Conservation (phyloP, 2,797 vertebrate species). For the Ptychobarbus kaznakovi region DNA sequence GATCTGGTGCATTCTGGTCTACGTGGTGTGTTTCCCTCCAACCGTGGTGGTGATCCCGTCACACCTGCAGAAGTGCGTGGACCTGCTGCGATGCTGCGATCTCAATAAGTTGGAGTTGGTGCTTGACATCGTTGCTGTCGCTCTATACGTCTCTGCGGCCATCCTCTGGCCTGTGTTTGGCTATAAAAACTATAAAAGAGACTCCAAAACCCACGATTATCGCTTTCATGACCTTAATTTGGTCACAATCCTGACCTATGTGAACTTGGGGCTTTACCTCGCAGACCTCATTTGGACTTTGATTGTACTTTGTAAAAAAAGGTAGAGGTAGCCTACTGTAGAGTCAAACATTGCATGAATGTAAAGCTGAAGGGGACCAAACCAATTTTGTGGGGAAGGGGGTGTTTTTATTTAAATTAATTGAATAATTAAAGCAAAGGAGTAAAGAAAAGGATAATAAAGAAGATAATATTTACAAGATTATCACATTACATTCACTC, state of each 20-base stretch:
- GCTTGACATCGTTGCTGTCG: conserved; percentile 69
- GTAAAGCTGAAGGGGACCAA: too few relatives aligned
- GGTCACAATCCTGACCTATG: conserved; percentile 69
- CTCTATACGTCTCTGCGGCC: conserved; percentile 72
- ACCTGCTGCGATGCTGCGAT: conserved; percentile 59
- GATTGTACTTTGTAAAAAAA: conserved; percentile 45
- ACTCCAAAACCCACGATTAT: rapidly evolving
- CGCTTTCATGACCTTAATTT: conserved; percentile 63
- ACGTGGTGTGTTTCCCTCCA: conserved; percentile 75
- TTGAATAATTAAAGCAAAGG: background rate
- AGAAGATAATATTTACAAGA: background rate
- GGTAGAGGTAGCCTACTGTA: background rate
- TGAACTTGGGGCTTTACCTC: conserved; percentile 77
- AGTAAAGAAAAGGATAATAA: too few relatives aligned
- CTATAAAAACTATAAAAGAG: rapidly evolving
- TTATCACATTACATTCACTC: background rate
- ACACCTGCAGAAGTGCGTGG: conserved; percentile 73
- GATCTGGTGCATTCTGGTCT: conserved; percentile 74
- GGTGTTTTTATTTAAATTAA: background rate
- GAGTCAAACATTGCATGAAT: background rate
- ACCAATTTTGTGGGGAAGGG: background rate
- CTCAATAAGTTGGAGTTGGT: conserved; percentile 70
- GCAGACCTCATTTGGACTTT: conserved; percentile 75
- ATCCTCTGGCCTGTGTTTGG: conserved; percentile 75
- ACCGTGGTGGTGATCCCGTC: conserved; percentile 74